These are phyloP conservation scores for Cryptomyrus ogoouensis DNA, from an alignment of 2,113 vertebrate species.

Conservation along the genomic window DNA sequence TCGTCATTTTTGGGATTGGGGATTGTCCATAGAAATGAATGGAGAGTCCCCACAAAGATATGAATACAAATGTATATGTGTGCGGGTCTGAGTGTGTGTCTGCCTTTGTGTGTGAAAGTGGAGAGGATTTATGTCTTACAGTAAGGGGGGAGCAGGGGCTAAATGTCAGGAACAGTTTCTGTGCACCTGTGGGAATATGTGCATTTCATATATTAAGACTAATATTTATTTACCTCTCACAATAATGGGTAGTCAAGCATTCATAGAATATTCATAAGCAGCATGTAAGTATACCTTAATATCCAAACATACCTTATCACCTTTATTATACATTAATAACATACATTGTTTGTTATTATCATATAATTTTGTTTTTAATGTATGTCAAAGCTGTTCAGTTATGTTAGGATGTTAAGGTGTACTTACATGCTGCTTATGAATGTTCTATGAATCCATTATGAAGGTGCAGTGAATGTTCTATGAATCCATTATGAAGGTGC, in stretches of 20 bases:
- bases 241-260: not conserved
- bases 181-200: not conserved
- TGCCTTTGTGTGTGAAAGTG: conserved; percentile 24
- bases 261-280: no score
- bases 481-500: no score
- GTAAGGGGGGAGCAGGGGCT: not conserved
- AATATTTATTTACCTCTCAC: not conserved
- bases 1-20: not conserved
- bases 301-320: not conserved
- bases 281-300: not conserved
- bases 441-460: not conserved
- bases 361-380: not conserved
- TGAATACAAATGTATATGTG: not conserved
- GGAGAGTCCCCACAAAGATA: not conserved
- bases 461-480: no score
- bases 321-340: not conserved
- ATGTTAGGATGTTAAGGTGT: not conserved
- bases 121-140: conserved; percentile 13
- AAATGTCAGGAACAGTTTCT: not conserved
- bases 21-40: not conserved
- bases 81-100: not conserved
- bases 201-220: not conserved
- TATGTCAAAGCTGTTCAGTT: no score
- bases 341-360: not conserved
- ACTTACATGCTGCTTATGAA: not conserved